phyloP scores from a whole-genome alignment of 2,797 vertebrate species.

The Harpagifer antarcticus region DNA sequence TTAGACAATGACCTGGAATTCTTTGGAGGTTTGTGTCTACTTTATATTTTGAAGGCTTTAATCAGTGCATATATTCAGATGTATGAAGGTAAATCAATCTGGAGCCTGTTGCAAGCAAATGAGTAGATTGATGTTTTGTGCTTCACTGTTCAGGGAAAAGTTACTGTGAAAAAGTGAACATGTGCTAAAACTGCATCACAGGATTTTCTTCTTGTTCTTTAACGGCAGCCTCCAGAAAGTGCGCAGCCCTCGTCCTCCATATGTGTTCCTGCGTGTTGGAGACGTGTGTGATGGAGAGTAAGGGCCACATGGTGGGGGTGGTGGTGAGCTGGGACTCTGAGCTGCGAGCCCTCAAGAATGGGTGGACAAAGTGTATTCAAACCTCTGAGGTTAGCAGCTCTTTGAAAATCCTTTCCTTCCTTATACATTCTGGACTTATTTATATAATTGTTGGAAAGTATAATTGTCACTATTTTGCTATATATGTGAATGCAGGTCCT shows the following conservation, averaged over 20 bases:
- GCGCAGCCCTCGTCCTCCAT: slow-evolving; percentile 83
- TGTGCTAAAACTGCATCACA: not conserved
- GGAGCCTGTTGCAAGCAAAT: not conserved
- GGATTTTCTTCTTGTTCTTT: not conserved
- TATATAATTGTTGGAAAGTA: not conserved
- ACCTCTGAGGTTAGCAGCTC: slow-evolving; percentile 65
- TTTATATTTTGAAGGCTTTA: not conserved
- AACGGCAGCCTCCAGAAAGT: slow-evolving; percentile 73
- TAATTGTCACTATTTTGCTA: not conserved
- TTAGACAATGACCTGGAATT: slow-evolving; percentile 80
- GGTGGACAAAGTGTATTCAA: slow-evolving; percentile 65
- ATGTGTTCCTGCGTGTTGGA: slow-evolving; percentile 84
- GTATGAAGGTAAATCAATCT: no score
- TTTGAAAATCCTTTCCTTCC: not conserved
- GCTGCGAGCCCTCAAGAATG: slow-evolving; percentile 75
- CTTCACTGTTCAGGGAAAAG: not conserved
- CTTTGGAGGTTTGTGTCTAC: slow-evolving; percentile 81
- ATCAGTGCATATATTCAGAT: not conserved
- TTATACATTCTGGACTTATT: not conserved
- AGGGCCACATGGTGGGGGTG: slow-evolving; percentile 79
- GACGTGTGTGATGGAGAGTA: slow-evolving; percentile 83
- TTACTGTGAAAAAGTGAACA: not conserved
- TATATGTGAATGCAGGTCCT: slow-evolving; percentile 57
- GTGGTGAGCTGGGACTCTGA: slow-evolving; percentile 86
- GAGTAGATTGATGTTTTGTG: not conserved